A percentile compares a stretch with the other conserved stretches of the same genome.
Evolutionary conservation across 2,888 invertebrate genomes (phyloP).

Genomic region (Tetragonisca angustula): DNA sequence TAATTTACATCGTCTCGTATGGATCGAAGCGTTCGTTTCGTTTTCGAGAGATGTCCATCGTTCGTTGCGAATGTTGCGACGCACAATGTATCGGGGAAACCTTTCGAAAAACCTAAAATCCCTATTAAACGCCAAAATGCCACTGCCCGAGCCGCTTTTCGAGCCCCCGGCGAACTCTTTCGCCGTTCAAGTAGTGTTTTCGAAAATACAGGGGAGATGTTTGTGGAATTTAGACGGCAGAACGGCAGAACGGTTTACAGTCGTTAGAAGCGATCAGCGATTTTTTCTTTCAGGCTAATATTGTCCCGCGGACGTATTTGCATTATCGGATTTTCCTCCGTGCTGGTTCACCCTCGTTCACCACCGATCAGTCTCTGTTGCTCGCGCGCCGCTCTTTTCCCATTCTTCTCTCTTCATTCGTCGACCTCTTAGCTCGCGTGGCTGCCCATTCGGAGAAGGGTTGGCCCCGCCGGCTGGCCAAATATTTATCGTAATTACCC

Average conservation of each 20-base stretch:
- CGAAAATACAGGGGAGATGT: constrained; percentile 81
- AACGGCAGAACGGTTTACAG: constrained; percentile 24
- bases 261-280: constrained; percentile 76
- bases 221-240: constrained; percentile 78
- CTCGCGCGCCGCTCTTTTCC: neutral
- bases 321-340: constrained; percentile 71
- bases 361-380: neutral
- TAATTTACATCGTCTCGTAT: neutral
- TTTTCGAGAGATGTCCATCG: neutral
- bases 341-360: constrained; percentile 31
- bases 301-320: constrained; percentile 60
- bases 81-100: neutral
- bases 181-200: constrained; percentile 70
- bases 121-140: neutral
- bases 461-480: constrained; percentile 81
- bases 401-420: constrained; percentile 11
- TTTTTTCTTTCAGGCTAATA: constrained; percentile 40
- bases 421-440: constrained; percentile 78
- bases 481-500: constrained; percentile 83
- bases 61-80: neutral
- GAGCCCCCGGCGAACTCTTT: constrained; percentile 7
- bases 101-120: neutral
- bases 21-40: neutral
- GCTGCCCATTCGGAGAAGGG: constrained; percentile 79
- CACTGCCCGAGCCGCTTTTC: neutral